Base-by-base conservation (phyloP, 2,888 invertebrate genomes). In the Hermodice carunculata region DNA sequence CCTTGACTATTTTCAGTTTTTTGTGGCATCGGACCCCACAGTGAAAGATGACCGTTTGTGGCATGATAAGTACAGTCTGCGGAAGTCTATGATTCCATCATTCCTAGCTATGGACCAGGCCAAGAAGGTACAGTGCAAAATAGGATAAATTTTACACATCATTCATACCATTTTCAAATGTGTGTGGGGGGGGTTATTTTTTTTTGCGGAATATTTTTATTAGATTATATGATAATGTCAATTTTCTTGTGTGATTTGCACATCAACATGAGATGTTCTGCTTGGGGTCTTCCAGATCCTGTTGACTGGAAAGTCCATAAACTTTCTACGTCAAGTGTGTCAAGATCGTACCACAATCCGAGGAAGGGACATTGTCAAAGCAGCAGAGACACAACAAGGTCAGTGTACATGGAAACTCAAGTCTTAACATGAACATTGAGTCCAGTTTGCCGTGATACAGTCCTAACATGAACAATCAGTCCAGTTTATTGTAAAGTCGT, bases 251-350 rank as follows among this genome's bases (percentile, higher is more conserved):
- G n/a, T n/a, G n/a, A n/a, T n/a, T n/a, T n/a, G n/a, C n/a, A n/a
- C n/a, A n/a, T n/a, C n/a, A n/a, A 17, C 14, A 14, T 11, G 14
- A 8, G 19, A 46, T 6, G 32, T 6, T 11, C 19, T 53, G 53
- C 22, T 29, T 40, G 24, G n/a, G 3, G 19, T 32, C 29, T 59
- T 28, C 22, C 71, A 87, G 88, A 95, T 98, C 78, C 89, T 97
- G 46, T 92, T 94, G 26, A 95, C 96, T 1, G 98, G 98, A 59
- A 98, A 98, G 86, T 95, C 95, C 81, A 95, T 98, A 62, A 96
- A 97, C 87, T 98, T 96, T 86, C 89, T 98, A 79, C 90, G 95
- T 24, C 94, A 95, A 85, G 93, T 97, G 53, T 97, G 98, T 87
- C 92, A 93, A 74, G 94, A 95, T 69, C 80, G 86, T 51, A 83